Percentiles rank a stretch among this genome's conserved stretches.
phyloP scores from a whole-genome alignment of 2,888 invertebrate species.

The Pseudococcus viburni region DNA sequence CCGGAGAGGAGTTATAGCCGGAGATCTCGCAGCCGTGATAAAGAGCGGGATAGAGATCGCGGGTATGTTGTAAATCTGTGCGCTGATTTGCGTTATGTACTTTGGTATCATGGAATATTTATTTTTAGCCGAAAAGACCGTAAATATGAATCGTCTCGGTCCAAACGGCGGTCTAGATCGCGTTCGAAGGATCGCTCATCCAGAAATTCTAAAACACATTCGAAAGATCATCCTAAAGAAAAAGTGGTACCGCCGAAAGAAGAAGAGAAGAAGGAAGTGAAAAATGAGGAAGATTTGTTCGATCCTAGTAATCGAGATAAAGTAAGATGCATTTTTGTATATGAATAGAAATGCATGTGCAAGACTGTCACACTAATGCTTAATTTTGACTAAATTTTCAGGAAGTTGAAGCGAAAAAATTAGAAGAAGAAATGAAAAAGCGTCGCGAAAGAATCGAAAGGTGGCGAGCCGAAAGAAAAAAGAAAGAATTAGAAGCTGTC shows the following conservation, averaged over 20 bases:
- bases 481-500: slow-evolving; percentile 85
- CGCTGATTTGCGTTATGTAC: neutral
- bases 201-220: slow-evolving; percentile 42
- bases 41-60: slow-evolving; percentile 68
- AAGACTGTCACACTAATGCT: neutral
- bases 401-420: slow-evolving; percentile 90
- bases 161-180: slow-evolving; percentile 59
- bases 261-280: slow-evolving; percentile 73
- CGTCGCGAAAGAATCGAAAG: slow-evolving; percentile 94
- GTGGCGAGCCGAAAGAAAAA: slow-evolving; percentile 94
- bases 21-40: slow-evolving; percentile 70
- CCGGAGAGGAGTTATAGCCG: slow-evolving; percentile 68
- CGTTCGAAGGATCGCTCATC: slow-evolving; percentile 61
- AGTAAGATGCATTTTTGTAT: slow-evolving; percentile 72
- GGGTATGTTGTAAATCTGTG: neutral
- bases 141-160: slow-evolving; percentile 56
- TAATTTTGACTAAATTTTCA: slow-evolving; percentile 70
- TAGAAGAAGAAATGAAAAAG: slow-evolving; percentile 97
- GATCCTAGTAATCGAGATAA: slow-evolving; percentile 83
- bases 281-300: slow-evolving; percentile 76
- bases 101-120: neutral
- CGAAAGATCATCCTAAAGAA: slow-evolving; percentile 59
- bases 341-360: neutral
- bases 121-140: slow-evolving; percentile 45
- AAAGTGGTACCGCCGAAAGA: slow-evolving; percentile 69